A percentile compares a stretch with the other conserved stretches of the same genome.
These are phyloP conservation scores for Cartodere bifasciata DNA, from an alignment of 2,888 invertebrate genomes.

Conservation along the genomic window DNA sequence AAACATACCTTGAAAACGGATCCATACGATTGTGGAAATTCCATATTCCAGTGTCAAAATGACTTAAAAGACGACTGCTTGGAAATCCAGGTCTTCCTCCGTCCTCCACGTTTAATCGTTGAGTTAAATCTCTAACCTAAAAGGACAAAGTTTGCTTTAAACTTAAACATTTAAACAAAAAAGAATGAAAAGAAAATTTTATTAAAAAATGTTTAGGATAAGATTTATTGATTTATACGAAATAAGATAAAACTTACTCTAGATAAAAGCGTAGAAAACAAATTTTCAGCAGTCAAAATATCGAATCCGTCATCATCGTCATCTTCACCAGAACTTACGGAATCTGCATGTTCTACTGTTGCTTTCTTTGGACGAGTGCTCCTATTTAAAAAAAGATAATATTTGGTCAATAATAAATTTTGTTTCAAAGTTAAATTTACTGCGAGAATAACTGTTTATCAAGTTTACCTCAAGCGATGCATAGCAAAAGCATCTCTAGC, in stretches of 20 bases:
- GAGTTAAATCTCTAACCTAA: slow-evolving; percentile 71
- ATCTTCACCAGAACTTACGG: slow-evolving; percentile 78
- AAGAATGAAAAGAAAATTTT: slow-evolving; percentile 4
- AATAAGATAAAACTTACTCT: slow-evolving; percentile 43
- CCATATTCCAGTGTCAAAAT: slow-evolving; percentile 39
- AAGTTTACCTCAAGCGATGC: slow-evolving; percentile 52
- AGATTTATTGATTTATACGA: no score
- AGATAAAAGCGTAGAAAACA: slow-evolving; percentile 76
- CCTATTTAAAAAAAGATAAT: slow-evolving; percentile 29
- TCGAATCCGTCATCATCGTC: slow-evolving; percentile 86
- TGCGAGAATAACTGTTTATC: slow-evolving; percentile 2
- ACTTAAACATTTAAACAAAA: slow-evolving; percentile 1
- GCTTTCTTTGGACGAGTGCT: slow-evolving; percentile 56
- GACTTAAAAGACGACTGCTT: slow-evolving; percentile 45
- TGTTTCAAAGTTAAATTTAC: no score
- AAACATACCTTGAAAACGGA: slow-evolving; percentile 36
- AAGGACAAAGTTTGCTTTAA: slow-evolving; percentile 10
- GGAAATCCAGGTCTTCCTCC: slow-evolving; percentile 50
- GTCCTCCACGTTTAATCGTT: slow-evolving; percentile 73
- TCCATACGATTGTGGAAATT: slow-evolving; percentile 34
- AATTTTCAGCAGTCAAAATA: slow-evolving; percentile 78
- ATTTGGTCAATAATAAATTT: slow-evolving; percentile 1
- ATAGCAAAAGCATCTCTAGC: slow-evolving; percentile 42
- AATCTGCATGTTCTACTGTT: slow-evolving; percentile 61
- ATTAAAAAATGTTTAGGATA: slow-evolving; percentile 6